phyloP scores from a whole-genome alignment of 2,888 invertebrate genomes.

The Ennomos erosarius region DNA sequence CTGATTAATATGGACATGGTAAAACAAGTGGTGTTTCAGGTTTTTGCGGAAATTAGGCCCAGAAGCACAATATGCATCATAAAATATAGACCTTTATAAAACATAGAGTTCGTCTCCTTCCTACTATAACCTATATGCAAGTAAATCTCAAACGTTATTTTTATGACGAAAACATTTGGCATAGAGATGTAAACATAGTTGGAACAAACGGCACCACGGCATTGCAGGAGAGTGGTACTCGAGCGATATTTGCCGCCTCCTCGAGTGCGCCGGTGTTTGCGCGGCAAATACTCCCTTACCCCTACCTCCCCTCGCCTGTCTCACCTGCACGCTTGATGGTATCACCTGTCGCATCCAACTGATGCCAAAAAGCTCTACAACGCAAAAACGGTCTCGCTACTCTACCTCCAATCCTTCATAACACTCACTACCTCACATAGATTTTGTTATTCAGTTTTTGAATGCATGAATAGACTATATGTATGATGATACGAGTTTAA shows the following conservation, averaged over 20 bases:
- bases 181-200: conserved; percentile 57
- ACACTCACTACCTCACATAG: conserved; percentile 18
- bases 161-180: conserved; percentile 59
- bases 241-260: conserved; percentile 72
- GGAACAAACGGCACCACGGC: conserved; percentile 50
- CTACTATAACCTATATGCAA: background rate
- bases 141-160: conserved; percentile 42
- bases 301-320: conserved; percentile 20
- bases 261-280: conserved; percentile 71
- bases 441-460: conserved; percentile 15
- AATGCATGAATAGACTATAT: background rate
- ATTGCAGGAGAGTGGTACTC: conserved; percentile 67
- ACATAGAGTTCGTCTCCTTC: no score
- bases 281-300: conserved; percentile 59
- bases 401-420: conserved; percentile 22
- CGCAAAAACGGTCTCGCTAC: conserved; percentile 24
- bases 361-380: conserved; percentile 27
- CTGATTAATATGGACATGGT: no score
- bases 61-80: no score
- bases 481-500: no score
- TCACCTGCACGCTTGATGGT: conserved; percentile 32
- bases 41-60: no score
- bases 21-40: background rate
- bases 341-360: conserved; percentile 45
- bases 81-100: no score